A percentile compares a stretch with the other conserved stretches of the same genome.
Conservation (phyloP, 2,888 invertebrate species). For the Mythimna vitellina region DNA sequence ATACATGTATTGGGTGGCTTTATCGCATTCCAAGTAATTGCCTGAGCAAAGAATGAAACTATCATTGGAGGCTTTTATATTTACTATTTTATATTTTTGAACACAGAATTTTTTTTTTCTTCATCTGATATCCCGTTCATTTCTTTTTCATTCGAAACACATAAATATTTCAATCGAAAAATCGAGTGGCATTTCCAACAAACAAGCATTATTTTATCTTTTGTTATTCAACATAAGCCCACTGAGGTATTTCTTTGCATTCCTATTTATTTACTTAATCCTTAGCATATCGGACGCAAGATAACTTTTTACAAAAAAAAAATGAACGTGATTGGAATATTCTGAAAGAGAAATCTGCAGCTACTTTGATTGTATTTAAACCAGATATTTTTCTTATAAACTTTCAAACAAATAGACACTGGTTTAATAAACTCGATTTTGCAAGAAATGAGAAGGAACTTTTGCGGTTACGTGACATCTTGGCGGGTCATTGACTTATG, state of each 20-base stretch:
- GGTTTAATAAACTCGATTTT: constrained; percentile 6
- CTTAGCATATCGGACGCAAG: background rate
- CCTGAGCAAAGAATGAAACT: too few relatives aligned
- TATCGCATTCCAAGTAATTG: too few relatives aligned
- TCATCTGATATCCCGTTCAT: background rate
- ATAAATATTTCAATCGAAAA: background rate
- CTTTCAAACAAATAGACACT: background rate
- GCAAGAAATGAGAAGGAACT: constrained; percentile 3
- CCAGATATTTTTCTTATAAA: constrained; percentile 1
- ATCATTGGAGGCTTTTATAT: background rate
- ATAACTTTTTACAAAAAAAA: constrained; percentile 21
- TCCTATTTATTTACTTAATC: constrained; percentile 15
- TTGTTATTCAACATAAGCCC: background rate
- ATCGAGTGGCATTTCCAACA: background rate
- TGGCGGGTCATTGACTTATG: background rate
- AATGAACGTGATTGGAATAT: constrained; percentile 36
- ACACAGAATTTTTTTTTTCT: background rate
- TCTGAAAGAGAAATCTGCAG: constrained; percentile 1
- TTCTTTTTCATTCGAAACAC: background rate
- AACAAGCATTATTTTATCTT: background rate
- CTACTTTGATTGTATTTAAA: constrained; percentile 16
- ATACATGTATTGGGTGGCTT: too few relatives aligned
- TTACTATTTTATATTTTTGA: background rate
- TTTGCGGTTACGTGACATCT: background rate
- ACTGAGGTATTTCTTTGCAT: constrained; percentile 24